Conservation (phyloP, 2,113 vertebrate species). For the Tragulus kanchil region DNA sequence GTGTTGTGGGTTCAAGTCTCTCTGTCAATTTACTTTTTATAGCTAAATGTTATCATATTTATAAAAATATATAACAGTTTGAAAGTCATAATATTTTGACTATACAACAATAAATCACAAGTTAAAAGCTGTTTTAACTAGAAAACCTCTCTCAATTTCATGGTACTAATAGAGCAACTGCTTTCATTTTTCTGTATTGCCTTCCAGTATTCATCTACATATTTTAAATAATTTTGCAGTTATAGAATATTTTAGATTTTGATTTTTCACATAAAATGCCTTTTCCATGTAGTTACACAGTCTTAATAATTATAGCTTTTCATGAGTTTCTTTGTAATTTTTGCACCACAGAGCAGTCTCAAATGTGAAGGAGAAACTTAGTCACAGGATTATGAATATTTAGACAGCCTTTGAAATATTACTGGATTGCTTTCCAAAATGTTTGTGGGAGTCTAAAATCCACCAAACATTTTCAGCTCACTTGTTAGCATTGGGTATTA, state of each 20-base stretch:
- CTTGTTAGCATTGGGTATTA: not conserved
- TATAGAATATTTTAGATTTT: slow-evolving; percentile 49
- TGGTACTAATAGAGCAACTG: not conserved
- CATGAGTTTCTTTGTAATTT: slow-evolving; percentile 50
- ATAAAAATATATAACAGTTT: not conserved
- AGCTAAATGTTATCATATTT: slow-evolving; percentile 2
- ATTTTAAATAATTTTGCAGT: slow-evolving; percentile 52
- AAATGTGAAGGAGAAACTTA: slow-evolving; percentile 17
- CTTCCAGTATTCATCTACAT: not conserved
- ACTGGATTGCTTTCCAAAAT: slow-evolving; percentile 54
- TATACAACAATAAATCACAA: not conserved
- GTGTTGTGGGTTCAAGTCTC: slow-evolving; percentile 13
- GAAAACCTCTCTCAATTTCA: slow-evolving; percentile 11
- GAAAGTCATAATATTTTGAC: not conserved
- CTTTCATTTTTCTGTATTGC: slow-evolving; percentile 39
- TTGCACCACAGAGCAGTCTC: not conserved
- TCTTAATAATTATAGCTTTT: slow-evolving; percentile 36
- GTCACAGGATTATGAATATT: slow-evolving; percentile 42
- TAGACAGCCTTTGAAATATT: slow-evolving; percentile 42
- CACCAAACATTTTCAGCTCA: slow-evolving; percentile 2
- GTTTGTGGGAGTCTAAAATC: slow-evolving; percentile 35
- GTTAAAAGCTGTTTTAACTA: slow-evolving; percentile 45
- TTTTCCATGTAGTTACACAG: not conserved
- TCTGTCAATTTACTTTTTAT: not conserved
- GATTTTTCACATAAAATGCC: slow-evolving; percentile 16